Evolutionary conservation across 1,140 invertebrate species (phyloP).

Genomic region (Ips typographus): DNA sequence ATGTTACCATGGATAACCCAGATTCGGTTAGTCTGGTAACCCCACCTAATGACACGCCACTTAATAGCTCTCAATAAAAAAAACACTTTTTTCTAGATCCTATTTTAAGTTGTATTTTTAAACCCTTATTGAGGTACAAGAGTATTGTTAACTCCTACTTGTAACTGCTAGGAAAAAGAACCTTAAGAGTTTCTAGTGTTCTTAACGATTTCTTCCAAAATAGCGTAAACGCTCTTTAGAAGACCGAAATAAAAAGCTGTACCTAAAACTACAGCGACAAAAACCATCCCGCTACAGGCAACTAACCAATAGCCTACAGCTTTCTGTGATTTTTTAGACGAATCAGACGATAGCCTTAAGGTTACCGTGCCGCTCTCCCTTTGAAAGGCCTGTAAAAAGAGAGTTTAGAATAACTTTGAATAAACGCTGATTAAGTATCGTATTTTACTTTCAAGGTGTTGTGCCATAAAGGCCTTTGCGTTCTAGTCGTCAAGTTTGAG

Average conservation of each 20-base stretch:
- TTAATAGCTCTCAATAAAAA: not conserved
- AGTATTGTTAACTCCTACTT: too few relatives aligned
- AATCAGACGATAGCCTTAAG: constrained; percentile 37
- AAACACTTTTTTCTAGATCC: not conserved
- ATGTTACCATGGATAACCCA: constrained; percentile 98
- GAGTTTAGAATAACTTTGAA: too few relatives aligned
- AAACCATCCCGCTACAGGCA: constrained; percentile 92
- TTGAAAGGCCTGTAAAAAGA: constrained; percentile 14
- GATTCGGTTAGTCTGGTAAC: constrained; percentile 94
- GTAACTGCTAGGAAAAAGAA: too few relatives aligned
- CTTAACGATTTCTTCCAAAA: constrained; percentile 54
- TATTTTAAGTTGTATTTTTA: too few relatives aligned
- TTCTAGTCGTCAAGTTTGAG: constrained; percentile 10
- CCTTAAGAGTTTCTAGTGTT: constrained; percentile 34
- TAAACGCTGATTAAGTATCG: too few relatives aligned
- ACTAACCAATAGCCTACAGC: constrained; percentile 88
- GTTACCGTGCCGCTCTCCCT: constrained; percentile 28
- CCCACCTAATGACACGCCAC: constrained; percentile 62
- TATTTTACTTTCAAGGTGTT: constrained; percentile 11
- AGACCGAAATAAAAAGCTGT: constrained; percentile 57
- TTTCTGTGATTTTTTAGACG: constrained; percentile 55
- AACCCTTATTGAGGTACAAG: not conserved
- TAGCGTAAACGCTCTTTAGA: constrained; percentile 55
- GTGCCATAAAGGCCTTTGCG: constrained; percentile 2
- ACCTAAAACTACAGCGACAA: constrained; percentile 91